Conservation (phyloP, 2,113 vertebrate genomes). For the Dromas ardeola region DNA sequence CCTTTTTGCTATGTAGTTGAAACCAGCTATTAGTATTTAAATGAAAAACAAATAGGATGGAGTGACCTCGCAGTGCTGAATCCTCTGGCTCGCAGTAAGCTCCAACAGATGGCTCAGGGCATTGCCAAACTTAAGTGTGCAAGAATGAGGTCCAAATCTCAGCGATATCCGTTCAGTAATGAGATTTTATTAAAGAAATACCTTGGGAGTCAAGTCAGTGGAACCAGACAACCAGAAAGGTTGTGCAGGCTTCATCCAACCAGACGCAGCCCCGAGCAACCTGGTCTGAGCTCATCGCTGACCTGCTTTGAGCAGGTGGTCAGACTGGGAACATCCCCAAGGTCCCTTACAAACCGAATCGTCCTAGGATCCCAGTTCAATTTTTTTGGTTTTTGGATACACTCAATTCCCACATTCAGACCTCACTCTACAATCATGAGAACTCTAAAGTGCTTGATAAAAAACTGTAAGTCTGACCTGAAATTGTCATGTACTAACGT, state of each 20-base stretch:
- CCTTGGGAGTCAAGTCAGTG: background rate
- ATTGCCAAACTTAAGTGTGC: background rate
- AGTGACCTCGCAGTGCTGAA: background rate
- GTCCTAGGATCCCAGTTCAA: background rate
- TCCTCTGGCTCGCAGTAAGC: background rate
- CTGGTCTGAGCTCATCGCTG: background rate
- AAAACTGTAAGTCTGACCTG: background rate
- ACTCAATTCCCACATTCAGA: background rate
- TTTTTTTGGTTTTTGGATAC: background rate
- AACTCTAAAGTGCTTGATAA: background rate
- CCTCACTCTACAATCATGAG: background rate
- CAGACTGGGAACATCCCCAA: background rate
- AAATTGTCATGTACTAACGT: background rate
- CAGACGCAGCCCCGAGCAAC: background rate
- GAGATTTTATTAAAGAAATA: background rate
- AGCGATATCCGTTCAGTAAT: background rate
- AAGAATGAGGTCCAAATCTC: slow-evolving; percentile 10
- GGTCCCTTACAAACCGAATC: background rate
- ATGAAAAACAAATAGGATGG: slow-evolving; percentile 34
- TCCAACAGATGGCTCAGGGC: background rate
- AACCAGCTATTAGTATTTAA: slow-evolving; percentile 55
- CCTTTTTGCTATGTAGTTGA: slow-evolving; percentile 9
- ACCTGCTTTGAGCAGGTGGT: background rate
- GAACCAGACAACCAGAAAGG: background rate
- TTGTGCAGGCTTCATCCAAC: background rate